These are phyloP conservation scores for Bungarus multicinctus DNA, from an alignment of 2,113 vertebrate genomes.

Conservation along the genomic window DNA sequence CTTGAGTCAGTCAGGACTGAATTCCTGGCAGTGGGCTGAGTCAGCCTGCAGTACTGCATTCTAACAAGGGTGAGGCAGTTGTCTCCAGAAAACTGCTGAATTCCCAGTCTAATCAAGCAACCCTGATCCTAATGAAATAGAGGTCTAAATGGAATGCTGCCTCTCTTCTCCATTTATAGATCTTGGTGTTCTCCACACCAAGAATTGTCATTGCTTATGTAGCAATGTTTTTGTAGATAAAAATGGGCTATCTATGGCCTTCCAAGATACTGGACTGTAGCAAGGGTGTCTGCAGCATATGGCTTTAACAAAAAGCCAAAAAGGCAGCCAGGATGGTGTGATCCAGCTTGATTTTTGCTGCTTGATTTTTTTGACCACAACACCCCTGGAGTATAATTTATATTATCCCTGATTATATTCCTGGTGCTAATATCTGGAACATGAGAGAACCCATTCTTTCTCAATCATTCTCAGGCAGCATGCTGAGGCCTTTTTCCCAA, in stretches of 20 bases:
- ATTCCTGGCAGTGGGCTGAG: neutral
- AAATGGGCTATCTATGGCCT: neutral
- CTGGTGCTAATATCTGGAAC: neutral
- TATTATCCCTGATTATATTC: neutral
- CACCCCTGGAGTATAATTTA: neutral
- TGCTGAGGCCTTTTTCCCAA: neutral
- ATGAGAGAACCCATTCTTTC: neutral
- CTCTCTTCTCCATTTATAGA: neutral
- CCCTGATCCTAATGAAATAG: neutral
- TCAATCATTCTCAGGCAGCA: neutral
- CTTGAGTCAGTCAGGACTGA: neutral
- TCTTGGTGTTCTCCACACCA: neutral
- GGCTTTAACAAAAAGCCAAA: neutral
- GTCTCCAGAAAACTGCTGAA: neutral
- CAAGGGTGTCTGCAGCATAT: neutral
- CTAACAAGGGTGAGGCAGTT: neutral
- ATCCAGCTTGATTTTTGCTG: neutral
- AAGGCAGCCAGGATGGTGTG: neutral
- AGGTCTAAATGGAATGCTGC: neutral
- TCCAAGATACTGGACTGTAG: neutral
- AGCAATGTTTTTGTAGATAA: neutral
- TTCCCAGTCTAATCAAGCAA: neutral
- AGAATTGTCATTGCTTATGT: neutral
- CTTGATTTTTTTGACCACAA: neutral
- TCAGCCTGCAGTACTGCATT: neutral